Conservation (phyloP, 2,888 invertebrate species). For the Xylocampa areola region DNA sequence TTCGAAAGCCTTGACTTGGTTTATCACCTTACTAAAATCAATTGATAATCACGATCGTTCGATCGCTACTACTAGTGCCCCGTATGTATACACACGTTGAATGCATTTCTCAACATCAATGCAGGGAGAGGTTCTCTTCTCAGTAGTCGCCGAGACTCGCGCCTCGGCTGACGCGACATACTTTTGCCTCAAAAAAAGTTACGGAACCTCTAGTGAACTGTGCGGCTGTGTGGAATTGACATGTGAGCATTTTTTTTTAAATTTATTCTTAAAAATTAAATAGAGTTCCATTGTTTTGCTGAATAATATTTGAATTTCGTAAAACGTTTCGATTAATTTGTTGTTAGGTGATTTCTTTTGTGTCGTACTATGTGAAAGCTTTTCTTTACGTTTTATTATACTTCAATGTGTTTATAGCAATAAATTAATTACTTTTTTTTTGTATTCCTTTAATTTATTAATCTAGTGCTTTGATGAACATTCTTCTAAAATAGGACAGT, state of each 20-base stretch:
- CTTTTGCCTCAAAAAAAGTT: slow-evolving; percentile 51
- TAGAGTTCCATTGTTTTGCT: background rate
- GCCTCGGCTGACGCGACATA: slow-evolving; percentile 61
- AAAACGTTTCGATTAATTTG: background rate
- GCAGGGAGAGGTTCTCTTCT: slow-evolving; percentile 70
- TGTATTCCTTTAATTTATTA: too few relatives aligned
- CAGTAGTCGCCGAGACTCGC: slow-evolving; percentile 67
- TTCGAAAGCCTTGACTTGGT: too few relatives aligned
- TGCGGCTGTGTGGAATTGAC: slow-evolving; percentile 51
- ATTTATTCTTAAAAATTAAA: background rate
- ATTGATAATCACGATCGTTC: background rate
- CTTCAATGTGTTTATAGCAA: background rate
- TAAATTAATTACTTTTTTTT: background rate
- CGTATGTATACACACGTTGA: slow-evolving; percentile 36
- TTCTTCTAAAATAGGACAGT: too few relatives aligned
- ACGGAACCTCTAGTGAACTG: slow-evolving; percentile 53
- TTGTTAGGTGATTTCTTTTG: background rate
- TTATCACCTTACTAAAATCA: slow-evolving; percentile 3
- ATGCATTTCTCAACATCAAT: slow-evolving; percentile 75
- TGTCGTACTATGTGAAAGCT: background rate
- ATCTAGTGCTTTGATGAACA: too few relatives aligned
- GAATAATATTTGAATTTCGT: background rate
- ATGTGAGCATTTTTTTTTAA: slow-evolving; percentile 50
- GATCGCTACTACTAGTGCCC: slow-evolving; percentile 20
- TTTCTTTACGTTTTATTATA: background rate